Percentiles rank a stretch among this genome's conserved stretches.
These are phyloP conservation scores for Opisthograptis luteolata DNA, from an alignment of 2,888 invertebrate species.

Conservation along the genomic window DNA sequence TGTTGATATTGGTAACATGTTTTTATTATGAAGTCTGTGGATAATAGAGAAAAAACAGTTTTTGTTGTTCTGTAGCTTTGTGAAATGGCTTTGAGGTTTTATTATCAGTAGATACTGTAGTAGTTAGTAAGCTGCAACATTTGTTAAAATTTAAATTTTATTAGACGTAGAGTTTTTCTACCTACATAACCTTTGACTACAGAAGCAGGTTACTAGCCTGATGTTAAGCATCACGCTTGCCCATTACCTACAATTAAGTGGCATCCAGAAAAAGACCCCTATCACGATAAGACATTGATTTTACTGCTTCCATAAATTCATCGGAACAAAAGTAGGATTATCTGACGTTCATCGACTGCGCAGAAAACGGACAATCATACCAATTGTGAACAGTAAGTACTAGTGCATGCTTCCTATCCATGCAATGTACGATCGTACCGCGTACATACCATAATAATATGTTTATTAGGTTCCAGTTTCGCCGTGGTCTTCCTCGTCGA, in stretches of 20 bases:
- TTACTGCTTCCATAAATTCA: conserved; percentile 1
- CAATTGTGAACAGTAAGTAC: conserved; percentile 24
- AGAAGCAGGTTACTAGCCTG: not conserved
- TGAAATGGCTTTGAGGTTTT: no score
- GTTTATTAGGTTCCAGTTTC: conserved; percentile 37
- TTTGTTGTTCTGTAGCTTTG: not conserved
- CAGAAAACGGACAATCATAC: conserved; percentile 20
- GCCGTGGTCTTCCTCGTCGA: not conserved
- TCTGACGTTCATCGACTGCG: not conserved
- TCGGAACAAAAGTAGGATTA: conserved; percentile 1
- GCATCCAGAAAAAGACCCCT: no score
- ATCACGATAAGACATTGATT: not conserved
- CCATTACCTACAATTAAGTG: no score
- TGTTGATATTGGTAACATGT: no score
- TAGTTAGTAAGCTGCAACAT: no score
- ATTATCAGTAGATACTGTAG: no score
- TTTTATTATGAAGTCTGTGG: not conserved
- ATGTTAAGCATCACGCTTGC: no score
- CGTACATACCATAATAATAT: conserved; percentile 45
- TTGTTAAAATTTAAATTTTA: no score
- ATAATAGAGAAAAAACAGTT: not conserved
- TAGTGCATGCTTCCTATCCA: conserved; percentile 23
- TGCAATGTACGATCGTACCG: conserved; percentile 34
- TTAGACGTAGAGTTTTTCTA: no score
- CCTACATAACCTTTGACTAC: no score